Base-by-base conservation (phyloP, 2,797 vertebrate species). In the Lepus townsendii region DNA sequence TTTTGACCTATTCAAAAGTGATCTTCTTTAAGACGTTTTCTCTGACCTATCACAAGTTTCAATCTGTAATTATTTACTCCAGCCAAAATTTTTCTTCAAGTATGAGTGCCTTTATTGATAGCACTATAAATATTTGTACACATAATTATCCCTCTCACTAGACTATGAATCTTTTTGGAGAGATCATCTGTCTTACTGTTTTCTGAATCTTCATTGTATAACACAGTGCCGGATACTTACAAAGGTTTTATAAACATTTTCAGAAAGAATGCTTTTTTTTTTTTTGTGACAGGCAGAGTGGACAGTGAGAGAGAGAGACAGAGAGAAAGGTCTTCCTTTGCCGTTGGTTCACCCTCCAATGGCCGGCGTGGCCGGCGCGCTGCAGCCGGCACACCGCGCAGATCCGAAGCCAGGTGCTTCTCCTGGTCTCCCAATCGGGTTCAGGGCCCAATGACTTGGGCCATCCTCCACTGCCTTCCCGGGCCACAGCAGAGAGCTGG, bases 1-100 rank as follows among this genome's bases (percentile, higher is more conserved):
- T 77, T 5, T 32, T 54, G 42, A 2, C 85, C 10, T 96, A 11
- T 80, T 97, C 42, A 87, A 83, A 95, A 95, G 26, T 86, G 54
- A 32, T 32, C 65, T 84, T 22, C n/a, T 69, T 26, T 88, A 38
- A 88, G 26, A 94, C 66, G 7, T 19, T 86, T 80, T 92, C 83
- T 60, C 9, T 26, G 42, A 88, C 24, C 26, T 83, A 54, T 82
- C 2, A 38, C 47, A 65, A 83, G 13, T 0, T 30, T 89, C 60
- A 84, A 35, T 63, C 83, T 88, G n/a, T 88, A 24, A 63, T 83
- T 84, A 68, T 78, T 90, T 87, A 54, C 24, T 22, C 19, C 20
- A 75, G 63, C 14, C 68, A 89, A 20, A 85, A 75, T 76, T 12
- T 83, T 88, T 69, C 20, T 22, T 90, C 1, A 20, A 62, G 19